A percentile compares a stretch with the other conserved stretches of the same genome.
phyloP scores from a whole-genome alignment of 2,113 vertebrate species.

The Daubentonia madagascariensis region DNA sequence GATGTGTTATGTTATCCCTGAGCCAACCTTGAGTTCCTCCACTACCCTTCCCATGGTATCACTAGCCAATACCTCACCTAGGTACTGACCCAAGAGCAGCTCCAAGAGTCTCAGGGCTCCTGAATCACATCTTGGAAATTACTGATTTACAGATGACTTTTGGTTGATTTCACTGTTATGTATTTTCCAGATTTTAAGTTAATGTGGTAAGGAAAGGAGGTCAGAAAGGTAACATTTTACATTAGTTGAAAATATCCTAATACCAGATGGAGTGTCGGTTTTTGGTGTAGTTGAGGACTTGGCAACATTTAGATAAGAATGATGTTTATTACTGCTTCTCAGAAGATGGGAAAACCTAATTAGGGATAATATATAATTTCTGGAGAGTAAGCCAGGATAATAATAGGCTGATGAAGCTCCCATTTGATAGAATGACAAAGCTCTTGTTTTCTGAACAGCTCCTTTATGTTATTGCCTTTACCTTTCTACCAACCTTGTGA shows the following conservation, averaged over 20 bases:
- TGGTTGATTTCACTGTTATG: neutral
- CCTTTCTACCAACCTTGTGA: neutral
- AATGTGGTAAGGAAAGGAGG: neutral
- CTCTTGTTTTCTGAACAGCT: neutral
- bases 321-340: neutral
- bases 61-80: neutral
- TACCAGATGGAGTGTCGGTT: neutral
- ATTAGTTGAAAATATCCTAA: neutral
- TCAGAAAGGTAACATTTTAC: neutral
- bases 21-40: neutral
- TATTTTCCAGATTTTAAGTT: conserved; percentile 18
- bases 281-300: conserved; percentile 3
- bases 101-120: neutral
- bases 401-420: too few relatives aligned
- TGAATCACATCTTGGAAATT: neutral
- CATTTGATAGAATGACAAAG: neutral
- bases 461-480: neutral
- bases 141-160: neutral
- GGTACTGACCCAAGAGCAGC: neutral
- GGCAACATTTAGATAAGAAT: neutral
- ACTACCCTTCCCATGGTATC: rapidly evolving
- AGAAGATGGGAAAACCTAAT: neutral
- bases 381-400: neutral
- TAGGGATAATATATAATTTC: neutral
- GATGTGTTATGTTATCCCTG: neutral